Evolutionary conservation across 1,140 invertebrate species (phyloP), one percentile per base, ranked within the genome.

Genomic region (Cotesia typhae): DNA sequence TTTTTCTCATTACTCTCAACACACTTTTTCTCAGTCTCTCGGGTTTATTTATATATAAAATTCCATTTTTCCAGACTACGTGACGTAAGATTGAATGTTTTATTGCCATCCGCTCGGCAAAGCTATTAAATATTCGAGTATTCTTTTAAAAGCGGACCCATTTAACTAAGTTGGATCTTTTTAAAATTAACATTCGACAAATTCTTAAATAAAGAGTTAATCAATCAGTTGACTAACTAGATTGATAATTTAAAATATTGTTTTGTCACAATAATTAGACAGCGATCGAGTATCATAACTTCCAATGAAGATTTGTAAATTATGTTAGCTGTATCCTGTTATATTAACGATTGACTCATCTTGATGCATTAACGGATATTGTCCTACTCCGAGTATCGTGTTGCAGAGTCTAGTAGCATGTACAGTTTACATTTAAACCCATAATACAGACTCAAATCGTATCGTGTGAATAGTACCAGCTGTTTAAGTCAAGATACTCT

Each of bases 391-490:
- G 68, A 64, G 73, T 74, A 70, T 74, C 73, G 57, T 68, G 65
- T 74, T 74, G 66, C 73, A 35, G 64, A 47, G 51, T 72, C 67
- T 66, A 38, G 28, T 65, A 52, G 14, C 37, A 47, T 57, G 14
- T 74, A 61, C 12, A 66, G 55, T 47, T 47, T 47, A 47, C 41
- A 47, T 47, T 47, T 47, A 6, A 6, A 47, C 41, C 3, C 41
- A 47, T 47, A 47, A 47, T 47, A 47, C 5, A 47, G 41, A 47
- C 10, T 47, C 41, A 47, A 10, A 47, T 47, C 41, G 41, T 55
- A 74, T 72, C 61, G 70, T 75, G 74, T 72, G 74, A 75, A 75
- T 36, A 41, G 51, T 41, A 53, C 59, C 74, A 72, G 67, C 68
- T 63, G 65, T 37, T 73, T 3, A 63, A 60, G 59, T 53, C 60